Conservation (phyloP, 2,797 vertebrate genomes). For the Chiloscyllium punctatum region DNA sequence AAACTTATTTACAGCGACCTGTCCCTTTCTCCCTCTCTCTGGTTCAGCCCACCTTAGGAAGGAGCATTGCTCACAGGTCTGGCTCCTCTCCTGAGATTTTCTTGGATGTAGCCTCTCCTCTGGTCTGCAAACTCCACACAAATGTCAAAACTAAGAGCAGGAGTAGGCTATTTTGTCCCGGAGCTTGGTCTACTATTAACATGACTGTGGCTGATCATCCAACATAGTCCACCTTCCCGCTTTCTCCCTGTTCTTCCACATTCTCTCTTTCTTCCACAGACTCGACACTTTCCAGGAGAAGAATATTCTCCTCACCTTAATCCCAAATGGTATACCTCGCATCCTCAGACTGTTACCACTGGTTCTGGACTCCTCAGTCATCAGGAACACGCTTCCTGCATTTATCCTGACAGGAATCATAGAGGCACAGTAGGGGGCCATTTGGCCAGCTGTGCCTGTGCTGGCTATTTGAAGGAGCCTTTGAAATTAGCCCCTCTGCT, state of each 20-base stretch:
- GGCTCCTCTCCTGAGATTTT: neutral
- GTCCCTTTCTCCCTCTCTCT: neutral
- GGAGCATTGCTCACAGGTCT: neutral
- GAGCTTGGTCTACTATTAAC: no score
- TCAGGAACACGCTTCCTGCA: no score
- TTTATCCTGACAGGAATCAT: neutral
- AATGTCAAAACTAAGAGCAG: no score
- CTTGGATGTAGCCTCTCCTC: neutral
- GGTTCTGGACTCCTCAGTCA: neutral
- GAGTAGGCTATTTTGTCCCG: no score
- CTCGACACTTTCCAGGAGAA: no score
- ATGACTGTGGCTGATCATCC: no score
- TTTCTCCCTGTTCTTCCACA: no score
- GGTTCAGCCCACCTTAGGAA: neutral
- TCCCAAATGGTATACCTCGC: no score
- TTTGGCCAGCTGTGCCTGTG: neutral
- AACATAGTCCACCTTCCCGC: no score
- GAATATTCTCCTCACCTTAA: no score
- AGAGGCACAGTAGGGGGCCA: neutral
- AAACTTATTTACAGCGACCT: neutral
- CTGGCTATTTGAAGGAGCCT: neutral
- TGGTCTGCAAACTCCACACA: neutral
- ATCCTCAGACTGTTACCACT: neutral
- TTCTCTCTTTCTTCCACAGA: no score
- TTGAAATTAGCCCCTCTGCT: neutral